phyloP scores from a whole-genome alignment of 2,797 vertebrate genomes.

The Ctenopoma multispine region DNA sequence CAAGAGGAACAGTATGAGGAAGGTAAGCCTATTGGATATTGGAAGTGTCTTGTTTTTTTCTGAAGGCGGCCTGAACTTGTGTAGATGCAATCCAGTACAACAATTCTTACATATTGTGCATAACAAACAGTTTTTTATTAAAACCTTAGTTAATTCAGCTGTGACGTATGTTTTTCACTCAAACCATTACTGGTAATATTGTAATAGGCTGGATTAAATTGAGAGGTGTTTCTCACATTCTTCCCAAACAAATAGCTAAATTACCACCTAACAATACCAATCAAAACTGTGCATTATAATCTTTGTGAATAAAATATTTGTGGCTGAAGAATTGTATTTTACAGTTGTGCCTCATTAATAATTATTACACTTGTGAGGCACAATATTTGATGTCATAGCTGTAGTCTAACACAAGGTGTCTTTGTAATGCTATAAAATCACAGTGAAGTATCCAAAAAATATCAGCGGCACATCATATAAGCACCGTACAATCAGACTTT shows the following conservation, averaged over 20 bases:
- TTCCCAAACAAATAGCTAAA: neutral
- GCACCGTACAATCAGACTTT: neutral
- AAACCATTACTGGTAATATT: no score
- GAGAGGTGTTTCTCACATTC: neutral
- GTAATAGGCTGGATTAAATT: neutral
- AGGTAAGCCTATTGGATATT: slow-evolving; percentile 81
- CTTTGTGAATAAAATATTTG: neutral
- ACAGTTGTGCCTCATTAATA: neutral
- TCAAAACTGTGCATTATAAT: neutral
- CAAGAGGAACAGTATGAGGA: slow-evolving; percentile 94
- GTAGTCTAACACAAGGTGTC: slow-evolving; percentile 60
- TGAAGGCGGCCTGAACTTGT: slow-evolving; percentile 2
- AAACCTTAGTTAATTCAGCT: neutral
- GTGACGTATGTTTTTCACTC: neutral
- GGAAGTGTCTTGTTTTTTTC: neutral
- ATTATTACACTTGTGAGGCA: neutral
- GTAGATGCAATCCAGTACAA: neutral
- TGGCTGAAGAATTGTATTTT: neutral
- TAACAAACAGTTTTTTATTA: neutral
- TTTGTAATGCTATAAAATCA: slow-evolving; percentile 32
- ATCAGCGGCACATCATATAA: neutral
- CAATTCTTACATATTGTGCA: no score
- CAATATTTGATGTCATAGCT: slow-evolving; percentile 38
- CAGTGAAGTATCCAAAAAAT: slow-evolving; percentile 6
- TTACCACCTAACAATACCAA: neutral